These are phyloP conservation scores for Machimus rusticus DNA, from an alignment of 2,888 invertebrate species.

Conservation along the genomic window DNA sequence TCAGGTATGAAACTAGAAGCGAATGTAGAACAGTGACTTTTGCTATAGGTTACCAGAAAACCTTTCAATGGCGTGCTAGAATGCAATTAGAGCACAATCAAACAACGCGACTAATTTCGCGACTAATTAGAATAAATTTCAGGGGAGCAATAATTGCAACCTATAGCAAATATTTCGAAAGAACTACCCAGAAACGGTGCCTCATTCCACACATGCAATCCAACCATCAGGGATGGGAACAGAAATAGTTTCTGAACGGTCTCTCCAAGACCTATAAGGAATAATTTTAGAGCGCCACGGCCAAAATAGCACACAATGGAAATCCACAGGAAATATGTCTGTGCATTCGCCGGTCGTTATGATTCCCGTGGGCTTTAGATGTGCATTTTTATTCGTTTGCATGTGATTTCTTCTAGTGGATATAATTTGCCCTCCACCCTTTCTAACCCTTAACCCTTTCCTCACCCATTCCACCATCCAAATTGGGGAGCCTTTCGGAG, in stretches of 20 bases:
- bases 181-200: neutral
- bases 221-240: neutral
- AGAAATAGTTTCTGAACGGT: neutral
- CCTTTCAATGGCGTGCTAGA: neutral
- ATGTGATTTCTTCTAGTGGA: neutral
- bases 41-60: neutral
- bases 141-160: neutral
- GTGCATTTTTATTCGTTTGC: slow-evolving; percentile 4
- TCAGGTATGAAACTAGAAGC: neutral
- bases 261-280: neutral
- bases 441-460: neutral
- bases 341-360: neutral
- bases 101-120: neutral
- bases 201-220: slow-evolving; percentile 9
- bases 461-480: neutral
- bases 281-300: neutral
- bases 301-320: slow-evolving; percentile 2
- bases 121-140: slow-evolving; percentile 19
- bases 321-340: slow-evolving; percentile 7
- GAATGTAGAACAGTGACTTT: neutral
- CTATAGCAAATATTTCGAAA: neutral
- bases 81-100: neutral
- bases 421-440: neutral
- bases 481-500: neutral
- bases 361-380: neutral